These are phyloP conservation scores for Pseudopleuronectes americanus DNA, from an alignment of 2,797 vertebrate genomes.

Conservation along the genomic window DNA sequence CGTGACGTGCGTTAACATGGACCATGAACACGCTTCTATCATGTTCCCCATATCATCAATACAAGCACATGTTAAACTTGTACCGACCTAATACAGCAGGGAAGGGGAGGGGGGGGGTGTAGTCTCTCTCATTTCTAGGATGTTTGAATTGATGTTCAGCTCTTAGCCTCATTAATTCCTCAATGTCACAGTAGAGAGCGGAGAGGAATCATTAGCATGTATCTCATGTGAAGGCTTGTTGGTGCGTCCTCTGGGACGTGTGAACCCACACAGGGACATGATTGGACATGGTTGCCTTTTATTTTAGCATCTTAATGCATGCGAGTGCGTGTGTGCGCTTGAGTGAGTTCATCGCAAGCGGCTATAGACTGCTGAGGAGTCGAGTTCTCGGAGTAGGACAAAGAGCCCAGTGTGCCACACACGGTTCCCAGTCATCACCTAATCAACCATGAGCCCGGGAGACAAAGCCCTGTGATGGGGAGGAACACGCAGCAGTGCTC, in stretches of 20 bases:
- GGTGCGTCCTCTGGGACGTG: slow-evolving; percentile 32
- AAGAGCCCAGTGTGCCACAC: slow-evolving; percentile 75
- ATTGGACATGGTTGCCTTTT: slow-evolving; percentile 58
- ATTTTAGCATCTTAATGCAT: slow-evolving; percentile 24
- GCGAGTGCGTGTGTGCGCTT: slow-evolving; percentile 18
- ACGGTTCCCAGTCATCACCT: slow-evolving; percentile 69
- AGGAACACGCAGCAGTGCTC: slow-evolving; percentile 53
- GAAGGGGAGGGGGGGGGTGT: too few relatives aligned
- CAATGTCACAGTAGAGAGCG: slow-evolving; percentile 25
- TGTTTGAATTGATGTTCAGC: slow-evolving; percentile 5
- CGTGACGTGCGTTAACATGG: slow-evolving; percentile 10
- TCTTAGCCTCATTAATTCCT: slow-evolving; percentile 21
- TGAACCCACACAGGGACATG: slow-evolving; percentile 52
- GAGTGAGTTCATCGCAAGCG: slow-evolving; percentile 60
- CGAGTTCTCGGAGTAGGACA: slow-evolving; percentile 63
- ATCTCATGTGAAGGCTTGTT: slow-evolving; percentile 25
- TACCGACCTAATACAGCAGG: not conserved
- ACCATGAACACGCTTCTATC: not conserved
- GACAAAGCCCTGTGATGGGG: slow-evolving; percentile 77
- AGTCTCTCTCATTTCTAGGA: not conserved
- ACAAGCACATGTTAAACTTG: not conserved
- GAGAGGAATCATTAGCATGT: slow-evolving; percentile 35
- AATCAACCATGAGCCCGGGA: slow-evolving; percentile 77
- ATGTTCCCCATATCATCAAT: slow-evolving; percentile 4
- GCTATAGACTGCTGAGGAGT: slow-evolving; percentile 77